Conservation (phyloP, 1,140 invertebrate species). For the Vanessa tameamea region DNA sequence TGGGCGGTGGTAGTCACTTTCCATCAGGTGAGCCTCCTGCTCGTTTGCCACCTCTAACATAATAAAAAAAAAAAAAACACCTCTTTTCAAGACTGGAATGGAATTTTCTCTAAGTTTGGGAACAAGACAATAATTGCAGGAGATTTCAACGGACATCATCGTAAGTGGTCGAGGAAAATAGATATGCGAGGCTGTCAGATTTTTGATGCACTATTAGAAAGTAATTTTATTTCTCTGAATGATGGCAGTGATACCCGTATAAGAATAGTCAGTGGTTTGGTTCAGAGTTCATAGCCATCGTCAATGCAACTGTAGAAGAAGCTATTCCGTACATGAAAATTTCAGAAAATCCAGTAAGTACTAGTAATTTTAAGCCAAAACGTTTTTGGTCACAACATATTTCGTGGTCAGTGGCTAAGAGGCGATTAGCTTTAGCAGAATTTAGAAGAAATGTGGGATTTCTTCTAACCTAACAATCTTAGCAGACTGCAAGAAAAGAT, state of each 20-base stretch:
- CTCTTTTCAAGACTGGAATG: slow-evolving; percentile 4
- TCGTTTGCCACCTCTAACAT: no score
- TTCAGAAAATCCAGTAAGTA: slow-evolving; percentile 21
- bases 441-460: slow-evolving; percentile 6
- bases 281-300: slow-evolving; percentile 30
- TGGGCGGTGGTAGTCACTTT: no score
- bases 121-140: neutral
- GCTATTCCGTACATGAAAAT: slow-evolving; percentile 34
- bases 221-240: slow-evolving; percentile 10
- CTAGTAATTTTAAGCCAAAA: slow-evolving; percentile 38
- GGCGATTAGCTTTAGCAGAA: slow-evolving; percentile 31
- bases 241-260: slow-evolving; percentile 5
- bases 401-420: slow-evolving; percentile 34
- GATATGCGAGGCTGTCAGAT: slow-evolving; percentile 16
- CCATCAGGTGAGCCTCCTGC: no score
- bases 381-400: slow-evolving; percentile 36
- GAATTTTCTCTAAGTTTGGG: neutral
- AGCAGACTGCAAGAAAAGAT: slow-evolving; percentile 14
- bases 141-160: slow-evolving; percentile 13
- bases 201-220: slow-evolving; percentile 12
- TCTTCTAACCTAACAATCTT: neutral
- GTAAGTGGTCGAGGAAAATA: slow-evolving; percentile 13
- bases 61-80: no score
- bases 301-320: slow-evolving; percentile 32
- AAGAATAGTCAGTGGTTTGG: neutral